A percentile compares a stretch with the other conserved stretches of the same genome.
Evolutionary conservation across 2,113 vertebrate species (phyloP).

Genomic region (Tachycineta bicolor): DNA sequence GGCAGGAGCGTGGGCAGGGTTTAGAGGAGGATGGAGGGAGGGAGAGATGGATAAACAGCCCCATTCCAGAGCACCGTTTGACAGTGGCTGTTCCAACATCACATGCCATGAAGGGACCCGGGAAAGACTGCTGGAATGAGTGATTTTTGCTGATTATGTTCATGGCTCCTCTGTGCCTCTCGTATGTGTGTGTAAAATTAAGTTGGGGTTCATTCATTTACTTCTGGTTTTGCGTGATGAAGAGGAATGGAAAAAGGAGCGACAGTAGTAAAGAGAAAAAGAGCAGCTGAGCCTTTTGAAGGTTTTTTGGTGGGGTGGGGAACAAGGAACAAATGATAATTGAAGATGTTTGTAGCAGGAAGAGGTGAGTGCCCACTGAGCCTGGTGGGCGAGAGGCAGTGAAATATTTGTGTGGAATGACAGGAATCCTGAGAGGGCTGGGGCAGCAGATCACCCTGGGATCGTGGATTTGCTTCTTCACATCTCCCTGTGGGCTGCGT

Average conservation of each 20-base stretch:
- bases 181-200: conserved; percentile 38
- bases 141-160: conserved; percentile 59
- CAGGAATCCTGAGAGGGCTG: not conserved
- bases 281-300: not conserved
- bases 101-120: not conserved
- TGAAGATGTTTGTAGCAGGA: not conserved
- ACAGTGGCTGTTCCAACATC: not conserved
- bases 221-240: not conserved
- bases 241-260: not conserved
- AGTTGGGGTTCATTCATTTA: conserved; percentile 40
- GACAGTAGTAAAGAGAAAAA: not conserved
- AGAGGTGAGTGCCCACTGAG: not conserved
- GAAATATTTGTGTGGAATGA: not conserved
- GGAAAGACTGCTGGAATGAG: not conserved
- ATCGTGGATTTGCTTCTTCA: not conserved
- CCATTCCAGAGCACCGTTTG: not conserved
- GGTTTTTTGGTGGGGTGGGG: not conserved
- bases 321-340: not conserved
- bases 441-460: not conserved
- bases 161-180: conserved; percentile 51
- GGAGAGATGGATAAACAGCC: not conserved
- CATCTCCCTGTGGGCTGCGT: not conserved
- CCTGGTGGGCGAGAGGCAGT: fast-evolving
- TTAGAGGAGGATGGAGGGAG: not conserved
- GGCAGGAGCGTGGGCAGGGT: fast-evolving